phyloP scores from a whole-genome alignment of 2,113 vertebrate genomes.

The Microtus pennsylvanicus region DNA sequence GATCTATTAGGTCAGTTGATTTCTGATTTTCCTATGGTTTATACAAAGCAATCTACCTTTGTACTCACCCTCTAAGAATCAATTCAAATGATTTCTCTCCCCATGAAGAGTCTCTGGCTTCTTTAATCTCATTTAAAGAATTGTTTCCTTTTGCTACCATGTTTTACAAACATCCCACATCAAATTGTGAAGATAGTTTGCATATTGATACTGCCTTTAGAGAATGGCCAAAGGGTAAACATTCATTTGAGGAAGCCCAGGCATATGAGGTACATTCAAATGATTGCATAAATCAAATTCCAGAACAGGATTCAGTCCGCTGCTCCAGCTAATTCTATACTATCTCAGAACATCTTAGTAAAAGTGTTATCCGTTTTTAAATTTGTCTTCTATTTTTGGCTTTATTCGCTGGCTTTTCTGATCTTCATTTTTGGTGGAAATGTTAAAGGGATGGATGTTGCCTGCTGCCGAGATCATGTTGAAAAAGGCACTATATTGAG shows the following conservation, averaged over 20 bases:
- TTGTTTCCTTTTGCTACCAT: not conserved
- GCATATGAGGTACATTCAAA: slow-evolving; percentile 53
- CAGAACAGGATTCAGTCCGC: slow-evolving; percentile 33
- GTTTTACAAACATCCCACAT: not conserved
- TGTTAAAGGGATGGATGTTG: slow-evolving; percentile 69
- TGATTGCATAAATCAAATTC: slow-evolving; percentile 61
- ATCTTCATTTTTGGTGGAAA: slow-evolving; percentile 70
- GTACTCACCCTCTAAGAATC: not conserved
- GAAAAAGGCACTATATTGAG: slow-evolving; percentile 85
- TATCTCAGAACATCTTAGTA: slow-evolving; percentile 49
- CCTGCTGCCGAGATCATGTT: slow-evolving; percentile 54
- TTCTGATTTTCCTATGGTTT: slow-evolving; percentile 46
- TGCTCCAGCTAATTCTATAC: slow-evolving; percentile 57
- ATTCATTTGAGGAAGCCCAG: slow-evolving; percentile 52
- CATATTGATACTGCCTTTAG: not conserved
- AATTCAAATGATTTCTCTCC: not conserved
- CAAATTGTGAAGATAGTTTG: slow-evolving; percentile 7
- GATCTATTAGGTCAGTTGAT: slow-evolving; percentile 6
- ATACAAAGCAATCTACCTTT: slow-evolving; percentile 42
- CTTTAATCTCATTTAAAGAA: slow-evolving; percentile 19
- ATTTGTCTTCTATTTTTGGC: slow-evolving; percentile 68
- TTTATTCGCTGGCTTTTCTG: slow-evolving; percentile 72
- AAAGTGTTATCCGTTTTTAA: slow-evolving; percentile 69
- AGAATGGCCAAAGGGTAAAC: slow-evolving; percentile 58
- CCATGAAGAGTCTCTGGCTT: slow-evolving; percentile 2